Percentiles rank a stretch among this genome's conserved stretches.
Conservation (phyloP, 2,113 vertebrate genomes). For the Peromyscus leucopus region DNA sequence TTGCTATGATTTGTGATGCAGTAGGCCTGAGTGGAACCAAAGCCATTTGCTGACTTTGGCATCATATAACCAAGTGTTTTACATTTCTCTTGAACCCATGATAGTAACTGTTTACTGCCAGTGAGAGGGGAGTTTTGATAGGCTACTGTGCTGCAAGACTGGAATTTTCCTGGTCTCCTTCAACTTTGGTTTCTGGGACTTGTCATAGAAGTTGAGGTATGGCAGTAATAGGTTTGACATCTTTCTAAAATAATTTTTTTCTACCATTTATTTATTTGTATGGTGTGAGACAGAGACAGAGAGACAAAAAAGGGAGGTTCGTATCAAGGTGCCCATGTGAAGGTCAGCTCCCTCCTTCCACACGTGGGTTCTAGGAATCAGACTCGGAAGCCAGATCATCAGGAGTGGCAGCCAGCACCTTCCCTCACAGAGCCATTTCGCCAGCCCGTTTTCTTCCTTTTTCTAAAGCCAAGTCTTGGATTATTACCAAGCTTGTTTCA, state of each 20-base stretch:
- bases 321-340: background rate
- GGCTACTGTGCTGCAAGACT: conserved; percentile 15
- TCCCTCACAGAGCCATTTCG: background rate
- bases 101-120: background rate
- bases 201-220: background rate
- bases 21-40: conserved; percentile 14
- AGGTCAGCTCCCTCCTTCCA: background rate
- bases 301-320: background rate
- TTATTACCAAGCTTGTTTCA: conserved; percentile 51
- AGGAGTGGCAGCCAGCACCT: background rate
- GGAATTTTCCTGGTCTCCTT: conserved; percentile 34
- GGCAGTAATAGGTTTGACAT: background rate
- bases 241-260: background rate
- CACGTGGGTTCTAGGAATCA: background rate
- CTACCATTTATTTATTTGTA: background rate
- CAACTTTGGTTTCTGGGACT: background rate
- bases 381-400: background rate
- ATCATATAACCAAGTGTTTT: conserved; percentile 8
- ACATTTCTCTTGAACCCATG: background rate
- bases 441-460: background rate
- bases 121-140: conserved; percentile 14
- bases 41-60: conserved; percentile 25
- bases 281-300: background rate
- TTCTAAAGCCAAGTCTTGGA: conserved; percentile 40
- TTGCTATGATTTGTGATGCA: background rate